Percentiles rank a stretch among this genome's conserved stretches.
Evolutionary conservation across 2,797 vertebrate genomes (phyloP).

Genomic region (Urophycis tenuis): DNA sequence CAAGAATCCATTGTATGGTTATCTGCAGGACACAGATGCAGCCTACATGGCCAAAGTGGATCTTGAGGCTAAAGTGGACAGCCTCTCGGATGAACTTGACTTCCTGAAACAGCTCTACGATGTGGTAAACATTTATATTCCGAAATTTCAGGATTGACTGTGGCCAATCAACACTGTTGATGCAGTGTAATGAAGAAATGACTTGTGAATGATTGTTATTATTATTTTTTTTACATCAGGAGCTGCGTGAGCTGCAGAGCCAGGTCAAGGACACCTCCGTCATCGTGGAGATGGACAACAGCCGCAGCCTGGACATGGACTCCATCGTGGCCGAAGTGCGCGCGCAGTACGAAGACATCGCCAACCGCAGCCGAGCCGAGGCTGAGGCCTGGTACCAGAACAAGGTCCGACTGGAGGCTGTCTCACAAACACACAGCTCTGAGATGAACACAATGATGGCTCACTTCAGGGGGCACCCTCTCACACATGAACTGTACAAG

Average conservation of each 20-base stretch:
- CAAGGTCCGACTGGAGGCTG: constrained; percentile 64
- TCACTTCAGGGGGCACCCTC: neutral
- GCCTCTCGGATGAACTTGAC: constrained; percentile 77
- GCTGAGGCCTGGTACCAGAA: constrained; percentile 80
- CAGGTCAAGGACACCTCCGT: constrained; percentile 76
- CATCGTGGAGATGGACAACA: constrained; percentile 82
- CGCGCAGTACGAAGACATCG: constrained; percentile 82
- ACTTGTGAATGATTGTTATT: neutral
- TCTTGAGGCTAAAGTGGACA: constrained; percentile 73
- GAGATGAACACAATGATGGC: neutral
- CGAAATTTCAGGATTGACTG: neutral
- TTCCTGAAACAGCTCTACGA: constrained; percentile 81
- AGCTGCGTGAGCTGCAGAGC: constrained; percentile 67
- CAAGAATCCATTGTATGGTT: constrained; percentile 10
- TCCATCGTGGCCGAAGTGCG: constrained; percentile 82
- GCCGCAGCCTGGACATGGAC: constrained; percentile 79
- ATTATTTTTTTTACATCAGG: no score
- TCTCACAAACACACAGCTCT: neutral
- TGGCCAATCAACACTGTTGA: neutral
- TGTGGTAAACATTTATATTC: constrained; percentile 54
- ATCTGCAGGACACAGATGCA: constrained; percentile 78
- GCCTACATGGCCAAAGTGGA: constrained; percentile 81
- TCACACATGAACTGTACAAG: neutral
- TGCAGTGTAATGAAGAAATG: neutral
- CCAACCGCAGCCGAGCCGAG: constrained; percentile 80